Evolutionary conservation across 2,113 vertebrate genomes (phyloP).

Genomic region (Equus przewalskii): DNA sequence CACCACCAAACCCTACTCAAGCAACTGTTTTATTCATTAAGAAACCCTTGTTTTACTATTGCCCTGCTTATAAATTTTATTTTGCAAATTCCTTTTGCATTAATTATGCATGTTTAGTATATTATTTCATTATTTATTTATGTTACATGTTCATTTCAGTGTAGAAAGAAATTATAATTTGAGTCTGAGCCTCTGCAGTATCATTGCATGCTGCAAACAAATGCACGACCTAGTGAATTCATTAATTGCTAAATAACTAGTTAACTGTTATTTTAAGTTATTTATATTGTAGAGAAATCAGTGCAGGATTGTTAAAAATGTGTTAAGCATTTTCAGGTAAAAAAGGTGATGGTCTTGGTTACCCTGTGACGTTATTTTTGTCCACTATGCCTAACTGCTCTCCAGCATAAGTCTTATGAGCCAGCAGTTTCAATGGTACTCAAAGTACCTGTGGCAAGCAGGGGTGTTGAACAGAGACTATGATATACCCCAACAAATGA

Average conservation of each 20-base stretch:
- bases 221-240: not conserved
- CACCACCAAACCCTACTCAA: not conserved
- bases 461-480: rapidly evolving
- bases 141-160: not conserved
- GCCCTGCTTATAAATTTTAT: not conserved
- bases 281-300: not conserved
- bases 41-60: not conserved
- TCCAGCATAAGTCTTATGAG: rapidly evolving
- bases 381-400: rapidly evolving
- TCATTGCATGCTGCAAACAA: not conserved
- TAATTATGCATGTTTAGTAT: not conserved
- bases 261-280: not conserved
- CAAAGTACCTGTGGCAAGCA: rapidly evolving
- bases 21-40: not conserved
- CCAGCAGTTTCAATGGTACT: not conserved
- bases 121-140: constrained; percentile 41
- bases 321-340: too few species aligned
- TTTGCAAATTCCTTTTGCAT: not conserved
- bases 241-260: not conserved
- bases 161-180: not conserved
- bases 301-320: not conserved
- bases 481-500: rapidly evolving
- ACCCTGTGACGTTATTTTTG: not conserved
- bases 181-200: not conserved
- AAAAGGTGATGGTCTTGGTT: too few species aligned